Conservation (phyloP, 2,113 vertebrate species). For the Pelusios castaneus region DNA sequence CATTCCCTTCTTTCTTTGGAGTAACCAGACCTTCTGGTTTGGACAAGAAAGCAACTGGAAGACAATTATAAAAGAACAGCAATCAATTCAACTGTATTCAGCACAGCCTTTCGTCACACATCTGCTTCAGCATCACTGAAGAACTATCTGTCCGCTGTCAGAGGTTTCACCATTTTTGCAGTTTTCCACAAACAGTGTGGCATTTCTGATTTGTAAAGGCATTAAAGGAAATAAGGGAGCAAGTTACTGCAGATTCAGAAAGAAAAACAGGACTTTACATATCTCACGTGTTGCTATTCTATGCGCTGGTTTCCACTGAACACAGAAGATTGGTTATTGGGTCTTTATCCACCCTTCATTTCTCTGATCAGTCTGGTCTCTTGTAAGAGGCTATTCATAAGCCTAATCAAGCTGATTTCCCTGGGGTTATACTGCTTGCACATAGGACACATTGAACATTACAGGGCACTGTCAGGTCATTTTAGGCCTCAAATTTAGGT, state of each 20-base stretch:
- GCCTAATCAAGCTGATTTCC: constrained; percentile 7
- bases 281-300: constrained; percentile 52
- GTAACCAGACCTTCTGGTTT: constrained; percentile 85
- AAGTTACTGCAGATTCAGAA: not conserved
- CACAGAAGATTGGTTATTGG: constrained; percentile 22
- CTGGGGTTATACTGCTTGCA: constrained; percentile 5
- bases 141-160: not conserved
- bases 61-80: not conserved
- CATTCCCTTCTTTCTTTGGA: constrained; percentile 77
- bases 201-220: constrained; percentile 49
- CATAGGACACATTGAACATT: not conserved
- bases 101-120: not conserved
- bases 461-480: constrained; percentile 1
- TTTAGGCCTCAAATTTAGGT: not conserved
- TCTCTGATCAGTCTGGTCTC: not conserved
- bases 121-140: not conserved
- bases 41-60: constrained; percentile 87
- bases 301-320: constrained; percentile 51
- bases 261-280: constrained; percentile 16
- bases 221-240: constrained; percentile 41
- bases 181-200: constrained; percentile 56
- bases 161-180: not conserved
- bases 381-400: constrained; percentile 54
- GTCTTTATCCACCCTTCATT: constrained; percentile 51
- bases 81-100: not conserved